These are phyloP conservation scores for Margaritifera margaritifera DNA, from an alignment of 2,888 invertebrate species.

Conservation along the genomic window DNA sequence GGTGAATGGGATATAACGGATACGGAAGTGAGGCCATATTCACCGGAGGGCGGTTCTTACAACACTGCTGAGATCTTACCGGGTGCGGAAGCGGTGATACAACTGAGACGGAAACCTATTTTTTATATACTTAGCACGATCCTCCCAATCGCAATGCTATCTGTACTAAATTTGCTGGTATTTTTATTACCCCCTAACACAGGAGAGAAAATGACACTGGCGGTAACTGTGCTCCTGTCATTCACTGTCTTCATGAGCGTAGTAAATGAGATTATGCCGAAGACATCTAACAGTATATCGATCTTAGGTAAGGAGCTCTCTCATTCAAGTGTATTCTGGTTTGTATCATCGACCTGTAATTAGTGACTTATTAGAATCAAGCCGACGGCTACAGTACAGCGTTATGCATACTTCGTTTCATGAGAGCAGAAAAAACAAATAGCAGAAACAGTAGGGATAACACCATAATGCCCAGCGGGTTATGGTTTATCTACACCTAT, in stretches of 20 bases:
- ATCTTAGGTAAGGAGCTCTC: conserved; percentile 36
- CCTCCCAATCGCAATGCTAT: conserved; percentile 52
- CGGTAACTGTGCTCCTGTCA: conserved; percentile 51
- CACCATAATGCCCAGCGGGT: too few species aligned
- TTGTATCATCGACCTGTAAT: background rate
- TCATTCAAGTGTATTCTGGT: background rate
- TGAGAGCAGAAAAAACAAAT: too few species aligned
- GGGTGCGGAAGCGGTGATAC: conserved; percentile 44
- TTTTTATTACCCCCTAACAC: conserved; percentile 52
- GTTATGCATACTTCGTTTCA: background rate
- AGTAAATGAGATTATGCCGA: conserved; percentile 54
- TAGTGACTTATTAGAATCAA: background rate
- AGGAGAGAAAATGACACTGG: conserved; percentile 54
- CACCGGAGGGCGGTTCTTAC: conserved; percentile 35
- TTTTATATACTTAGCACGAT: conserved; percentile 57
- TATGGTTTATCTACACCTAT: too few species aligned
- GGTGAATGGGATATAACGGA: conserved; percentile 52
- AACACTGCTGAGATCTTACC: conserved; percentile 45
- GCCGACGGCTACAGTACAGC: background rate
- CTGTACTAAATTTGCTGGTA: conserved; percentile 50
- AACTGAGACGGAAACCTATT: conserved; percentile 42
- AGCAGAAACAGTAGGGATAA: too few species aligned
- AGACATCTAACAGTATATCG: conserved; percentile 54
- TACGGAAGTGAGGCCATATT: conserved; percentile 16
- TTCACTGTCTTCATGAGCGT: conserved; percentile 57